phyloP scores from a whole-genome alignment of 2,113 vertebrate genomes.

The Pachyramphus minor region DNA sequence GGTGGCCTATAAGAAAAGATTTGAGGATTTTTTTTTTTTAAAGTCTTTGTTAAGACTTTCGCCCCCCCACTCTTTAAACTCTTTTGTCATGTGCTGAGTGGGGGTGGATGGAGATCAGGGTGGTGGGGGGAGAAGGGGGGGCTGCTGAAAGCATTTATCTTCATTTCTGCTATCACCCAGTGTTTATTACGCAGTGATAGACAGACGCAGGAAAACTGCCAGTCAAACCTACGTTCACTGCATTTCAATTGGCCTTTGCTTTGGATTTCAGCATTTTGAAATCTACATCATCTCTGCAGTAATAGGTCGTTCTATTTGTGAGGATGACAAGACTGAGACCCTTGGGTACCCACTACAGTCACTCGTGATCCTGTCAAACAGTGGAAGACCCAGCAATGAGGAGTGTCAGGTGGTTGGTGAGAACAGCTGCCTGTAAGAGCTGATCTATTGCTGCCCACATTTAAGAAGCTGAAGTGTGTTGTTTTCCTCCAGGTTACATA shows the following conservation, averaged over 20 bases:
- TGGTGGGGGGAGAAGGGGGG: slow-evolving; percentile 13
- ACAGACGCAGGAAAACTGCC: slow-evolving; percentile 80
- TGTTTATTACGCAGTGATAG: slow-evolving; percentile 80
- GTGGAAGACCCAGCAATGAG: slow-evolving; percentile 32
- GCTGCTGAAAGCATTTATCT: slow-evolving; percentile 78
- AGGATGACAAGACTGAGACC: slow-evolving; percentile 55
- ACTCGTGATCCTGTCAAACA: slow-evolving; percentile 50
- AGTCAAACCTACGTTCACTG: slow-evolving; percentile 79
- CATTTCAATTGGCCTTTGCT: slow-evolving; percentile 76
- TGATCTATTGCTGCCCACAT: not conserved
- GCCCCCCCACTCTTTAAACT: not conserved
- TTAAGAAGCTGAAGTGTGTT: not conserved
- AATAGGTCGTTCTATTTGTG: slow-evolving; percentile 53
- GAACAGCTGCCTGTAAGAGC: slow-evolving; percentile 22
- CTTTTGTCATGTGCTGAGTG: slow-evolving; percentile 77
- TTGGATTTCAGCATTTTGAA: slow-evolving; percentile 71
- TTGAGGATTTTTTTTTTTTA: slow-evolving; percentile 17
- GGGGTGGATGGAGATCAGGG: slow-evolving; percentile 67
- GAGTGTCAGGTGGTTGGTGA: slow-evolving; percentile 40
- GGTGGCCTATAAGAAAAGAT: slow-evolving; percentile 74
- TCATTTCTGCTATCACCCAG: slow-evolving; percentile 75
- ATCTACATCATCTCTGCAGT: slow-evolving; percentile 67
- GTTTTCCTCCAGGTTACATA: not conserved
- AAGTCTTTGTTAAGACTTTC: slow-evolving; percentile 71
- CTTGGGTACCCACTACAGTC: slow-evolving; percentile 46